These are phyloP conservation scores for Eonycteris spelaea DNA, from an alignment of 2,113 vertebrate genomes.

Conservation along the genomic window DNA sequence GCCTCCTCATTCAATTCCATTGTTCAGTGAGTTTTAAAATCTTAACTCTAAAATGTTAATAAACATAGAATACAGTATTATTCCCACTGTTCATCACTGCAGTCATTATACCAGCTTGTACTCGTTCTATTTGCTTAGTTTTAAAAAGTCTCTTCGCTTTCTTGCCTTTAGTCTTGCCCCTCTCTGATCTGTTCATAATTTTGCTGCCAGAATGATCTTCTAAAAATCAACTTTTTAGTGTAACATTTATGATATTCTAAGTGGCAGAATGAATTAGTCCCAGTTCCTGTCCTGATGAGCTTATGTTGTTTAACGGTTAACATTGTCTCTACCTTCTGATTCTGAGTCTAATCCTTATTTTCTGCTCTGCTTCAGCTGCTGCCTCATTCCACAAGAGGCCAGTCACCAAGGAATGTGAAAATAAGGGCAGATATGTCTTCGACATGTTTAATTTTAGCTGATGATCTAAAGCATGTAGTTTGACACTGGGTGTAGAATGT, in stretches of 20 bases:
- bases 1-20: background rate
- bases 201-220: background rate
- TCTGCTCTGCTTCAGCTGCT: background rate
- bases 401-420: background rate
- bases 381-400: background rate
- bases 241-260: slow-evolving; percentile 25
- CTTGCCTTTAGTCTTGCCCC: background rate
- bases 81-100: background rate
- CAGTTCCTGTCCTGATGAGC: background rate
- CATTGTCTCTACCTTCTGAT: background rate
- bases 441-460: slow-evolving; percentile 55
- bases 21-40: slow-evolving; percentile 27
- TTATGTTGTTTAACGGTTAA: background rate
- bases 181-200: background rate
- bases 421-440: background rate
- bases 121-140: background rate
- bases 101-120: background rate
- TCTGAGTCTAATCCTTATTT: slow-evolving; percentile 20
- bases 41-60: slow-evolving; percentile 46
- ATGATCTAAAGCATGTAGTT: slow-evolving; percentile 34
- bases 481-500: slow-evolving; percentile 4
- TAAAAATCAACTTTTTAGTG: background rate
- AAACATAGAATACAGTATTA: background rate
- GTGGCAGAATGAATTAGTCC: background rate
- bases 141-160: background rate